Conservation (phyloP, 2,113 vertebrate genomes). For the Platichthys stellatus region DNA sequence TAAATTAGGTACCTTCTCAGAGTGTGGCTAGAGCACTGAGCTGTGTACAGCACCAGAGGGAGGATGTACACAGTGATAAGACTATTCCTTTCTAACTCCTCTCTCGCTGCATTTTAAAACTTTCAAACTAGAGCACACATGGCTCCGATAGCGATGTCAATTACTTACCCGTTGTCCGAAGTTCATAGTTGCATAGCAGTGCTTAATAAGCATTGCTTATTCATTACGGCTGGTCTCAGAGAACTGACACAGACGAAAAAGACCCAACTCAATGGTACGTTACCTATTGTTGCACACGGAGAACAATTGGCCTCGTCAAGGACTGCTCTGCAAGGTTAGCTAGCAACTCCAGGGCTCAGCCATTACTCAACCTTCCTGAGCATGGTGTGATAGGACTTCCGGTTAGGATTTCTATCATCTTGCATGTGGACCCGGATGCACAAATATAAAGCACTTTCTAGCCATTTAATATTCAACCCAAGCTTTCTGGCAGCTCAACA, state of each 20-base stretch:
- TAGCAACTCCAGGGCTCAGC: not conserved
- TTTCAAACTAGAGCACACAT: not conserved
- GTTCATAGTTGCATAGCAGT: not conserved
- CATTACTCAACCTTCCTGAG: not conserved
- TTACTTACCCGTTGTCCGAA: not conserved
- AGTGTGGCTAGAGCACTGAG: too few relatives aligned
- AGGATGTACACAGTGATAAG: too few relatives aligned
- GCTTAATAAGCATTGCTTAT: not conserved
- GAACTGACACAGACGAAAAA: not conserved
- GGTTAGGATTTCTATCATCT: not conserved
- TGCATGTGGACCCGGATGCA: too few relatives aligned
- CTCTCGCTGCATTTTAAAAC: not conserved
- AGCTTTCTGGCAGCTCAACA: too few relatives aligned
- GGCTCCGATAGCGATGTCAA: not conserved
- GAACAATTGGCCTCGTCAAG: not conserved
- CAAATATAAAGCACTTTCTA: too few relatives aligned
- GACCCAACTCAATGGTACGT: not conserved
- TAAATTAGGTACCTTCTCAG: too few relatives aligned
- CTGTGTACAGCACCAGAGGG: not conserved
- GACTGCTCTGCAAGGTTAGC: not conserved
- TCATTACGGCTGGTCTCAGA: not conserved
- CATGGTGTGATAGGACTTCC: not conserved
- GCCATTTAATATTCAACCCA: too few relatives aligned
- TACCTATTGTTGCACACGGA: slow-evolving; percentile 30
- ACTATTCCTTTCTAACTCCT: too few relatives aligned